Evolutionary conservation across 2,797 vertebrate genomes (phyloP).

Genomic region (Bovichtus diacanthus): DNA sequence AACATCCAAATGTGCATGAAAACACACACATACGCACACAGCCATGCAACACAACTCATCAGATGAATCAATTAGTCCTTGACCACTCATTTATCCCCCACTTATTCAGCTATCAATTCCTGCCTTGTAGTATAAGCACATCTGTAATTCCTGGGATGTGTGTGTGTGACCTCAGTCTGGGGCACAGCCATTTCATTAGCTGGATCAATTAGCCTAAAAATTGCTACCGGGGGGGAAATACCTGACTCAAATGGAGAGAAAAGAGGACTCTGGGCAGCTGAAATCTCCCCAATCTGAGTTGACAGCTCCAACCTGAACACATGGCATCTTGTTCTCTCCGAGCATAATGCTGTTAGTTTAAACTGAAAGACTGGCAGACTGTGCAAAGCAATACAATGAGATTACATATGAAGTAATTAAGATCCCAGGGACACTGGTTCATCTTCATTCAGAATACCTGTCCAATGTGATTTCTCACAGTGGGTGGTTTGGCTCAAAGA

Average conservation of each 20-base stretch:
- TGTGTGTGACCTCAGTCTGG: conserved; percentile 34
- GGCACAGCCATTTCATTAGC: conserved; percentile 57
- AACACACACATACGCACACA: conserved; percentile 26
- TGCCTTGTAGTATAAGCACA: conserved; percentile 35
- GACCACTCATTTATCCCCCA: conserved; percentile 58
- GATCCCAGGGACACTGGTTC: conserved; percentile 57
- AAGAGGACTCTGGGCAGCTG: conserved; percentile 23
- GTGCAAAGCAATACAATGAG: conserved; percentile 57
- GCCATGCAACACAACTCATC: conserved; percentile 38
- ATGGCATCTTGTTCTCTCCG: conserved; percentile 61
- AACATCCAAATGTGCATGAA: conserved; percentile 39
- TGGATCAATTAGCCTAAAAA: conserved; percentile 65
- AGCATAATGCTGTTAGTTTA: conserved; percentile 66
- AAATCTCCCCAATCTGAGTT: conserved; percentile 56
- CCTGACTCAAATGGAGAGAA: conserved; percentile 55
- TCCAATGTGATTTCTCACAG: conserved; percentile 55
- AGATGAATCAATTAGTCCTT: conserved; percentile 63
- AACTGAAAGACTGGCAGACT: conserved; percentile 56
- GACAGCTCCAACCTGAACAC: conserved; percentile 68
- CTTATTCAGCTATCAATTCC: conserved; percentile 52
- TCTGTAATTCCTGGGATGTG: conserved; percentile 39
- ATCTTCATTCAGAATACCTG: conserved; percentile 75
- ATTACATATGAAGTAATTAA: conserved; percentile 73
- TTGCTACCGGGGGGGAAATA: conserved; percentile 49
- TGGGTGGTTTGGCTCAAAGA: conserved; percentile 46